phyloP scores from a whole-genome alignment of 2,888 invertebrate species.

The Lycaena phlaeas region DNA sequence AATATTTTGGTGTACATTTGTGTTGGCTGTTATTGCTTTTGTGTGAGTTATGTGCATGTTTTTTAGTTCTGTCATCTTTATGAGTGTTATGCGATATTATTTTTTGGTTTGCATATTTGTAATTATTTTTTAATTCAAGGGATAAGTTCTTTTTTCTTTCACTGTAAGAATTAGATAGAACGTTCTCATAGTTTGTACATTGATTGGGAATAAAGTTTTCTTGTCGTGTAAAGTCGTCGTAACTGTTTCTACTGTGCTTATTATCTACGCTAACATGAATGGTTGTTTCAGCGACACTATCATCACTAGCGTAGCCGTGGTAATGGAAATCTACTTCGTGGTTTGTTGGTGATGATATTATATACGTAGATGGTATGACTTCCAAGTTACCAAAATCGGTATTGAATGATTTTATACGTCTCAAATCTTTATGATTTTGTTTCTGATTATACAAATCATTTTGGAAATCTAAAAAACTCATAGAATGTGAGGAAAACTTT shows the following conservation, averaged over 20 bases:
- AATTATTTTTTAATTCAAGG: slow-evolving; percentile 42
- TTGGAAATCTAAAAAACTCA: not conserved
- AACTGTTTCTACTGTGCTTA: slow-evolving; percentile 27
- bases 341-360: slow-evolving; percentile 5
- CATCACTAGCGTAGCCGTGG: slow-evolving; percentile 69
- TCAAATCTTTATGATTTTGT: not conserved
- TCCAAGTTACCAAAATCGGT: not conserved
- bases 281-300: slow-evolving; percentile 65
- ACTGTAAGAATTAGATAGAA: slow-evolving; percentile 18
- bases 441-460: not conserved
- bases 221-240: slow-evolving; percentile 25
- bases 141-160: slow-evolving; percentile 40
- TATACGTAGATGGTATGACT: not conserved
- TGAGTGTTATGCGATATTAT: not conserved
- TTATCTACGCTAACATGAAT: slow-evolving; percentile 59
- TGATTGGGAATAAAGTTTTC: slow-evolving; percentile 10
- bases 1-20: slow-evolving; percentile 2
- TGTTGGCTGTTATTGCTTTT: slow-evolving; percentile 1
- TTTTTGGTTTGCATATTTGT: slow-evolving; percentile 23
- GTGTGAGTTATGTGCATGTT: slow-evolving; percentile 15
- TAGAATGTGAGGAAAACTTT: not conserved
- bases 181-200: not conserved
- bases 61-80: slow-evolving; percentile 9
- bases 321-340: slow-evolving; percentile 34
- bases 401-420: slow-evolving; percentile 1